Conservation (phyloP, 1,140 invertebrate genomes). For the Saccostrea echinata region DNA sequence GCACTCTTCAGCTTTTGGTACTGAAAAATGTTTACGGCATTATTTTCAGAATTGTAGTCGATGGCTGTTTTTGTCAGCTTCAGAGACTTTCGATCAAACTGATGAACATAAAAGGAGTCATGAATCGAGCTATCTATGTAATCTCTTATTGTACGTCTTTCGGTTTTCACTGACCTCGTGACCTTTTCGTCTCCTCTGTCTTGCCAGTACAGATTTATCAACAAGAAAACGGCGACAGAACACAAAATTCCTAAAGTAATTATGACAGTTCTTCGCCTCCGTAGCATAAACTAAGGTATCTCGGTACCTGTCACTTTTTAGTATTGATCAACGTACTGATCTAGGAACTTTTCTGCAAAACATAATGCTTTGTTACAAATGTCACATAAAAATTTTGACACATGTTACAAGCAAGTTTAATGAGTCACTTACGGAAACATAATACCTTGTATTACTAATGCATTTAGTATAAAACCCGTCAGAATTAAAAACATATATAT, state of each 20-base stretch:
- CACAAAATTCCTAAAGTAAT: background rate
- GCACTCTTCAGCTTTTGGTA: background rate
- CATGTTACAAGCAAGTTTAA: background rate
- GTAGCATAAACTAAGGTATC: background rate
- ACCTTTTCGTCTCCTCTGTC: background rate
- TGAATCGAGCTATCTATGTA: background rate
- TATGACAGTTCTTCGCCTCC: conserved; percentile 20
- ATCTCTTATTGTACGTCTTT: background rate
- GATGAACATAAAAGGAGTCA: background rate
- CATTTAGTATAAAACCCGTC: no score
- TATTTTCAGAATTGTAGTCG: background rate
- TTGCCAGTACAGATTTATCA: background rate
- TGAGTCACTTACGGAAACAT: background rate
- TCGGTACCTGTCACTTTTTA: background rate
- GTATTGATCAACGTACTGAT: background rate
- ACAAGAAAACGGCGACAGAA: background rate
- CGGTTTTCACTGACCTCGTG: background rate
- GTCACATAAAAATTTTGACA: background rate
- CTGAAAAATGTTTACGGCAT: conserved; percentile 1
- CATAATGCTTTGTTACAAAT: background rate
- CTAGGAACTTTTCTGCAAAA: background rate
- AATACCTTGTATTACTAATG: background rate
- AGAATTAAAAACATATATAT: no score
- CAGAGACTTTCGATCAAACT: background rate
- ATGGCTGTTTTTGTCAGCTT: background rate